Evolutionary conservation across 1,140 invertebrate species (phyloP), one percentile per base, ranked within the genome.

Genomic region (Tetragonula clypearis): DNA sequence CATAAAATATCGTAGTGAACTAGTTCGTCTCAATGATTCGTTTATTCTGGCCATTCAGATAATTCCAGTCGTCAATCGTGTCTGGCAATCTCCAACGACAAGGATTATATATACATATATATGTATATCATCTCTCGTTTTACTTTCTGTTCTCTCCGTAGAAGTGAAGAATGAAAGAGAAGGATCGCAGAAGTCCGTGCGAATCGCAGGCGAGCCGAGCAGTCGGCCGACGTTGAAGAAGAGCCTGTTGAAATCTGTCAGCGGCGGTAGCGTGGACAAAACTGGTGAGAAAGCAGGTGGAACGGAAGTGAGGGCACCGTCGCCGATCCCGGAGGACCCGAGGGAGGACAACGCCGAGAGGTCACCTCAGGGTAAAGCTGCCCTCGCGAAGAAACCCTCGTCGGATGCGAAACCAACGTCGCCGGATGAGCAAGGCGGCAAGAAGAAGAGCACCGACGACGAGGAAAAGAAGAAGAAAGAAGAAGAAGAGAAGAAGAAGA

Each of bases 291-390:
- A 91, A 68, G 19, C 30, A 11, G 62, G 17, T 8, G 5, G 35
- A 0, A 4, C 53, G 30, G 85, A 92, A 84, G 12, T 87, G 58
- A 86, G 93, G 80, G 73, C 92, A 1, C 92, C 93, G 0, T 93
- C 94, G 1, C 94, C 94, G 14, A 94, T 94, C 53, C 91, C 93
- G 0, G 94, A 94, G 79, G 93, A 95, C 58, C 89, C 91, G 0
- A 85, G 66, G 66, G 92, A 89, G 62, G 90, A 91, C 60, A 91
- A 90, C n/a, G 77, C 56, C 30, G 58, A 69, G 14, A 90, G 89
- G 23, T 86, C 86, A 15, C 26, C 85, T 41, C 11, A n/a, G 14
- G 62, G 17, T 11, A 62, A 88, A 71, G 14, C 84, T 49, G 23
- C 3, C 9, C 19, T 35, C 1, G 35, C 60, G 15, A 82, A 68